A percentile compares a stretch with the other conserved stretches of the same genome.
Evolutionary conservation across 1,140 invertebrate species (phyloP).

Genomic region (Anoplolepis gracilipes): DNA sequence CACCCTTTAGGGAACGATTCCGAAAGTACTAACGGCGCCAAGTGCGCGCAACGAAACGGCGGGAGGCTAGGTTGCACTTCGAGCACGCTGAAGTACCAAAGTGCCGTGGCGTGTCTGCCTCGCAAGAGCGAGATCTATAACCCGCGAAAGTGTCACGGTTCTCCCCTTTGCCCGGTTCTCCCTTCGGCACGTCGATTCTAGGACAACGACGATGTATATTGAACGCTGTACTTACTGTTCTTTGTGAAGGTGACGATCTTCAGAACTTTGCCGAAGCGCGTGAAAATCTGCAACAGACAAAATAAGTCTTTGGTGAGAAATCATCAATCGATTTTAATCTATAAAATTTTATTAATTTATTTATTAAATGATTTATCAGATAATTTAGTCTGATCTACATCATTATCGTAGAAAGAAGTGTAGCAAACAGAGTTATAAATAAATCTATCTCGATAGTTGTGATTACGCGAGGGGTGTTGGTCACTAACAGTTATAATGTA

Average conservation of each 20-base stretch:
- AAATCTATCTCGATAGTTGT: background rate
- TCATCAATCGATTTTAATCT: background rate
- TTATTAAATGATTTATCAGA: background rate
- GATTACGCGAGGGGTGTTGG: too few species aligned
- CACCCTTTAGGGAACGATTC: conserved; percentile 57
- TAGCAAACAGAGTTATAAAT: background rate
- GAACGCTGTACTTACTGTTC: conserved; percentile 94
- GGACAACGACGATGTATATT: background rate
- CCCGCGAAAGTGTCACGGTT: conserved; percentile 21
- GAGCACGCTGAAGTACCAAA: conserved; percentile 63
- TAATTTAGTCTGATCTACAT: background rate
- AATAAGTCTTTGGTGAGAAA: conserved; percentile 21
- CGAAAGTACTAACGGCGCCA: conserved; percentile 64
- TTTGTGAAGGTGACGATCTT: conserved; percentile 99
- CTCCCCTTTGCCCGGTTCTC: background rate
- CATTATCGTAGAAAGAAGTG: background rate
- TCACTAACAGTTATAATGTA: too few species aligned
- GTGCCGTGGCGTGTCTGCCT: conserved; percentile 62
- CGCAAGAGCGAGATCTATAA: conserved; percentile 52
- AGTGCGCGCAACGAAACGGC: conserved; percentile 47
- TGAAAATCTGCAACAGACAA: conserved; percentile 95
- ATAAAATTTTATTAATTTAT: background rate
- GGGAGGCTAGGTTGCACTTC: conserved; percentile 43
- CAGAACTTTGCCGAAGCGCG: conserved; percentile 98
- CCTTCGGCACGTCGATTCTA: conserved; percentile 14